These are phyloP conservation scores for Apus apus DNA, from an alignment of 2,113 vertebrate species.

Conservation along the genomic window DNA sequence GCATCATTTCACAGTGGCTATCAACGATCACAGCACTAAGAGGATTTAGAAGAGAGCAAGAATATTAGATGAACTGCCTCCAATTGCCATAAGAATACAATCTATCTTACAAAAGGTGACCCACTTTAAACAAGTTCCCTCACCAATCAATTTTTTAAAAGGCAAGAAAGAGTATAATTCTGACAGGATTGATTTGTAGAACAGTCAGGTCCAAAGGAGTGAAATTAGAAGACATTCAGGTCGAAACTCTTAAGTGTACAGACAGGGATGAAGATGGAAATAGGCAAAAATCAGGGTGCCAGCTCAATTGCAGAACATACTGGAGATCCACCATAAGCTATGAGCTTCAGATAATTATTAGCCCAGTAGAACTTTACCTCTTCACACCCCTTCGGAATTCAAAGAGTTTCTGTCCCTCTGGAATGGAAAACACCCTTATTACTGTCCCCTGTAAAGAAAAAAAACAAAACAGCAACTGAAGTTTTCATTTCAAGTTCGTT, in stretches of 20 bases:
- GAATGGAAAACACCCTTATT: conserved; percentile 98
- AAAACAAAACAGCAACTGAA: rapidly evolving
- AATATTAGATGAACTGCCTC: not conserved
- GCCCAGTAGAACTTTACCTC: conserved; percentile 77
- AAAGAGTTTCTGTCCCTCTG: conserved; percentile 98
- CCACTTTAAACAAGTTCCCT: not conserved
- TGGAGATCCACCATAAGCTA: not conserved
- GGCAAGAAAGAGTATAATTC: not conserved
- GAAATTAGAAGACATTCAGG: conserved; percentile 9
- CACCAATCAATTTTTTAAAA: not conserved
- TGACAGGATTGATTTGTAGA: conserved; percentile 4
- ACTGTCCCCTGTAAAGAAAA: conserved; percentile 87
- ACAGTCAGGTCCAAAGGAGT: not conserved
- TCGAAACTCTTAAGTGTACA: not conserved
- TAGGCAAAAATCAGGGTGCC: not conserved
- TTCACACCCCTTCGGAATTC: conserved; percentile 98
- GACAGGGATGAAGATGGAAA: not conserved
- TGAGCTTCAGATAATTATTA: not conserved
- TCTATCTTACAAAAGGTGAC: not conserved
- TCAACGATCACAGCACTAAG: not conserved
- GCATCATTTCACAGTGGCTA: not conserved
- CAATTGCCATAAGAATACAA: not conserved
- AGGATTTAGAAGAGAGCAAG: not conserved
- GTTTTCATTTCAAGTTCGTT: not conserved
- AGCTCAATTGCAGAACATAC: not conserved